Evolutionary conservation across 1,140 invertebrate species (phyloP), one percentile per base, ranked within the genome.

Genomic region (Papilio helenus): DNA sequence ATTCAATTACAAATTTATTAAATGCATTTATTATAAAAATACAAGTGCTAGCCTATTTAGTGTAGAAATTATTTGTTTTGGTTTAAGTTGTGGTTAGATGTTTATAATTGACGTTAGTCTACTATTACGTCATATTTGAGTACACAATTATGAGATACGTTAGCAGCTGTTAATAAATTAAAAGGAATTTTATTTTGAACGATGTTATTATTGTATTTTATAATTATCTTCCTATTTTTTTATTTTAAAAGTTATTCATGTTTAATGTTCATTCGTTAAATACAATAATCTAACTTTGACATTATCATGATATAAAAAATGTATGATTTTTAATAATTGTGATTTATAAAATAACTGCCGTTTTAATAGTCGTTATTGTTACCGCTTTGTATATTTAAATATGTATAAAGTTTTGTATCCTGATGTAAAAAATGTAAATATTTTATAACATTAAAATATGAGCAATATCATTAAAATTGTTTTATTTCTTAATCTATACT

Each of bases 361-460:
- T 61, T 12, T 23, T 58, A 23, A 23, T 61, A 61, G 14, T 61
- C 12, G 23, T 61, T 61, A 26, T 26, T 14, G 58, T 61, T 61
- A 61, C 23, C 23, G 10, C 0, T 26, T 61, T 61, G 4, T 61
- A 61, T 26, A 29, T n/a, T 61, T 12, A 61, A 61, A 61, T 26
- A 26, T 61, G 58, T 61, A 61, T 61, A 68, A 68, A 16, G 61
- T 29, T 82, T 68, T 82, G 72, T 79, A 81, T 82, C 65, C 51
- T 85, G 79, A 84, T 86, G 83, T 80, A 49, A 76, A 72, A 72
- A 82, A 26, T 88, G 86, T 88, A 88, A 85, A 86, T 88, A 88
- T 86, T 89, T 88, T 83, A 68, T 34, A 34, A 34, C 26, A 68
- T 68, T 68, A 68, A 68, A 68, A 26, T 61, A 61, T 61, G 26